Conservation (phyloP, 2,797 vertebrate genomes). For the Tapirus indicus region DNA sequence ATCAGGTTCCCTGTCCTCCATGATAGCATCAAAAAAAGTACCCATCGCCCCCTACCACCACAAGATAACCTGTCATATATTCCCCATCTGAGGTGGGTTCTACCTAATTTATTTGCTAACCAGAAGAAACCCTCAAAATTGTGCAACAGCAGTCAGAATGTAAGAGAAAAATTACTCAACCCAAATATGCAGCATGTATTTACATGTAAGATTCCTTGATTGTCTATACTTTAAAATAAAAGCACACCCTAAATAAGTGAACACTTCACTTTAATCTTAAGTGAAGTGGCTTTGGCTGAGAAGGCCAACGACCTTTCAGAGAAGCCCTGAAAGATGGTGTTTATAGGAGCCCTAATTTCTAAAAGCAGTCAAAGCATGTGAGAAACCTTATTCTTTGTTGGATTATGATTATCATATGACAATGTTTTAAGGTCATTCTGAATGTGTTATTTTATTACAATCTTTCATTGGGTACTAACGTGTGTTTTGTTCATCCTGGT, state of each 20-base stretch:
- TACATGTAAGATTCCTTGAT: neutral
- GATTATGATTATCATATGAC: neutral
- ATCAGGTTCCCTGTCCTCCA: neutral
- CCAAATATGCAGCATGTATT: neutral
- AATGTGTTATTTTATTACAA: neutral
- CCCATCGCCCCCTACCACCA: rapidly evolving
- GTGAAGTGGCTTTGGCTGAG: neutral
- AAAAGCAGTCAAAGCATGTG: neutral
- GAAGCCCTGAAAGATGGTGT: neutral
- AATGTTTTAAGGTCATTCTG: neutral
- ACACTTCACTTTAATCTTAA: neutral
- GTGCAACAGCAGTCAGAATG: neutral
- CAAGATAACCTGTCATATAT: neutral
- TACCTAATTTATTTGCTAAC: neutral
- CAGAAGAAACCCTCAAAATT: neutral
- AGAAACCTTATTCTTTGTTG: neutral
- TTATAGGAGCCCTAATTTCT: neutral
- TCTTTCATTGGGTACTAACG: conserved; percentile 33
- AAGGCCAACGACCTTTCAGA: neutral
- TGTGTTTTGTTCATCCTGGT: conserved; percentile 71
- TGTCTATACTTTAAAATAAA: conserved; percentile 16
- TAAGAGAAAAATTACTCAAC: conserved; percentile 40
- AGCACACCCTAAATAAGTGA: neutral
- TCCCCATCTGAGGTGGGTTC: neutral
- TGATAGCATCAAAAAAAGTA: neutral